A percentile compares a stretch with the other conserved stretches of the same genome.
phyloP scores from a whole-genome alignment of 1,140 invertebrate species.

The Hypsibius dujardini region DNA sequence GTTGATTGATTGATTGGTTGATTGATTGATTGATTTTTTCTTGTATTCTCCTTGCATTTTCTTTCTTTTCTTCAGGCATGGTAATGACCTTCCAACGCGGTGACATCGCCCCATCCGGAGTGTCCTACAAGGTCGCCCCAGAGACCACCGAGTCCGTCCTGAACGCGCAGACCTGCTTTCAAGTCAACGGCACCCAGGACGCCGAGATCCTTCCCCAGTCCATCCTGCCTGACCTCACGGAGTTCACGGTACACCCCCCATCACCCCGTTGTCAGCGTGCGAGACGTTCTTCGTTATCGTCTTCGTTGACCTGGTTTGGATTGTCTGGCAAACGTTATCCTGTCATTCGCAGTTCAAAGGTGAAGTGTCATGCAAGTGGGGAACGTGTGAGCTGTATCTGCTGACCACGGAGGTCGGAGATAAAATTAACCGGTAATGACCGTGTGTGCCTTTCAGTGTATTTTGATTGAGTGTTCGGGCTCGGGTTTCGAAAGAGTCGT shows the following conservation, averaged over 20 bases:
- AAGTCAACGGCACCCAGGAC: constrained; percentile 55
- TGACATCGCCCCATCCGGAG: constrained; percentile 45
- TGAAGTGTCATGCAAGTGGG: constrained; percentile 15
- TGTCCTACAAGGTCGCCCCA: constrained; percentile 63
- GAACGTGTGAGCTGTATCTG: constrained; percentile 5
- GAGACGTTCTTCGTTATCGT: too few species aligned
- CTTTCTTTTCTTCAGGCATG: constrained; percentile 40
- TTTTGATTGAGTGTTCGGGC: too few species aligned
- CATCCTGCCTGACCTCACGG: constrained; percentile 59
- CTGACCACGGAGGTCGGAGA: neutral
- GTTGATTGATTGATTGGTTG: too few species aligned
- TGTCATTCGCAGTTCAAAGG: constrained; percentile 10
- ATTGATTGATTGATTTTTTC: too few species aligned
- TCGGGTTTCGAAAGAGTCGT: too few species aligned
- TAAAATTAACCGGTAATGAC: neutral
- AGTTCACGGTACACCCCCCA: constrained; percentile 37
- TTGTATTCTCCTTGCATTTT: too few species aligned
- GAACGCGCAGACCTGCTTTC: constrained; percentile 60
- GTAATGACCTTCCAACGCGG: constrained; percentile 66
- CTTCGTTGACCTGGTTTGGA: neutral
- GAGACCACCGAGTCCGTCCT: constrained; percentile 52
- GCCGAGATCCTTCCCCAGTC: constrained; percentile 48
- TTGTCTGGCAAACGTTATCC: neutral
- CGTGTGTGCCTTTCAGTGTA: too few species aligned
- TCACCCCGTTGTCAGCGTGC: neutral